Conservation (phyloP, 2,797 vertebrate species). For the Crax fasciolata region DNA sequence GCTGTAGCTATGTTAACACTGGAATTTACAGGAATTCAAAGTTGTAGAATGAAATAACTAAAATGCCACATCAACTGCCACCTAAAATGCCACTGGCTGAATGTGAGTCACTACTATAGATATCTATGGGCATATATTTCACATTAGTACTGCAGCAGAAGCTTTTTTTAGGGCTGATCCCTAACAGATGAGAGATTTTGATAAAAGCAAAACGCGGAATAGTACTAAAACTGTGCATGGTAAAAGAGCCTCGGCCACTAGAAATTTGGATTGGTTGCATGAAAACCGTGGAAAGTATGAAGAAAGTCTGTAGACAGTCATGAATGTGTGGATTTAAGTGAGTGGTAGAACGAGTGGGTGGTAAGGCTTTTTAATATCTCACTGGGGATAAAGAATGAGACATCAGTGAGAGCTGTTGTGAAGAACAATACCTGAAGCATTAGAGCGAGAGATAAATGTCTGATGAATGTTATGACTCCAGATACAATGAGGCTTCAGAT, state of each 20-base stretch:
- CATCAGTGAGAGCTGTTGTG: background rate
- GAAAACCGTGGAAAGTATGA: background rate
- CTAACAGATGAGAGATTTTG: background rate
- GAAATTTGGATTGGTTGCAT: background rate
- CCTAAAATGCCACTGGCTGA: background rate
- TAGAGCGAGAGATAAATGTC: conserved; percentile 12
- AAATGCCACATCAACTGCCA: background rate
- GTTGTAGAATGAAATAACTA: background rate
- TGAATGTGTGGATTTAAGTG: background rate
- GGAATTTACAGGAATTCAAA: background rate
- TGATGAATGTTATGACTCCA: conserved; percentile 39
- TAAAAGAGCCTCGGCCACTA: background rate
- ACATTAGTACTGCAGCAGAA: background rate
- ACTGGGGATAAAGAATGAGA: background rate
- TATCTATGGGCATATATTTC: background rate
- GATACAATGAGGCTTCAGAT: conserved; percentile 9
- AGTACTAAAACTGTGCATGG: background rate
- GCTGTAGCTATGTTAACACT: background rate
- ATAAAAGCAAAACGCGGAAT: background rate
- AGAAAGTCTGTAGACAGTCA: background rate
- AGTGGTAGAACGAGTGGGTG: conserved; percentile 17
- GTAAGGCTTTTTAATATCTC: conserved; percentile 34
- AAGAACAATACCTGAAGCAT: conserved; percentile 32
- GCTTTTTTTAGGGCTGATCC: fast-evolving
- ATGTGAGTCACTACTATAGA: background rate